Evolutionary conservation across 2,888 invertebrate genomes (phyloP).

Genomic region (Thelaira solivaga): DNA sequence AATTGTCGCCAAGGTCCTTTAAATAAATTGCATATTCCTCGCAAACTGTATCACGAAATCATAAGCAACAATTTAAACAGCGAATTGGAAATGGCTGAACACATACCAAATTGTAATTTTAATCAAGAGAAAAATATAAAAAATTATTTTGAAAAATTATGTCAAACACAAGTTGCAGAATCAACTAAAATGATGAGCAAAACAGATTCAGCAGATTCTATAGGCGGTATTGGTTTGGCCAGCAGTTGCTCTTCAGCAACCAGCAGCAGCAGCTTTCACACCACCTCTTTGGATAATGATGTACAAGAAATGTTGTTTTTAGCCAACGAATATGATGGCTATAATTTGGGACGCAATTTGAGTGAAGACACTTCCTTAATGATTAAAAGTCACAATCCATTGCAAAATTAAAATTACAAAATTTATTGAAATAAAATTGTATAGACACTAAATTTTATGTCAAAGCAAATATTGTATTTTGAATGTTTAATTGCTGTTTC

Average conservation of each 20-base stretch:
- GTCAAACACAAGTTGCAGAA: neutral
- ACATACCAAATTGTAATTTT: constrained; percentile 38
- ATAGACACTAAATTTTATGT: too few species aligned
- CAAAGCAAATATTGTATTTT: too few species aligned
- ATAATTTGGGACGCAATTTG: constrained; percentile 1
- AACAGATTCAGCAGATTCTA: constrained; percentile 11
- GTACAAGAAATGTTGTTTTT: constrained; percentile 34
- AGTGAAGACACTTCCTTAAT: neutral
- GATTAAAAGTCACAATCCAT: neutral
- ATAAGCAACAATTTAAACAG: constrained; percentile 66
- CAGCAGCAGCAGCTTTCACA: constrained; percentile 1
- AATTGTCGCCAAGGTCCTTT: constrained; percentile 66
- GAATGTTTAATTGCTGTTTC: too few species aligned
- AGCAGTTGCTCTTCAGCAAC: constrained; percentile 21
- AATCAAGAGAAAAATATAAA: constrained; percentile 51
- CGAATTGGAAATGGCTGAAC: constrained; percentile 56
- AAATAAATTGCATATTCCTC: constrained; percentile 39
- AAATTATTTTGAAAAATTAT: constrained; percentile 67
- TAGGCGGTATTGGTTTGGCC: neutral
- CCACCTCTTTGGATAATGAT: constrained; percentile 16
- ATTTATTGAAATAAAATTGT: too few species aligned
- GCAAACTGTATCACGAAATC: constrained; percentile 62
- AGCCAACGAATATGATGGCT: constrained; percentile 11
- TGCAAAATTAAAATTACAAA: too few species aligned
- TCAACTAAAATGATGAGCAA: neutral